phyloP scores from a whole-genome alignment of 2,888 invertebrate genomes.

The Cephalotes varians region DNA sequence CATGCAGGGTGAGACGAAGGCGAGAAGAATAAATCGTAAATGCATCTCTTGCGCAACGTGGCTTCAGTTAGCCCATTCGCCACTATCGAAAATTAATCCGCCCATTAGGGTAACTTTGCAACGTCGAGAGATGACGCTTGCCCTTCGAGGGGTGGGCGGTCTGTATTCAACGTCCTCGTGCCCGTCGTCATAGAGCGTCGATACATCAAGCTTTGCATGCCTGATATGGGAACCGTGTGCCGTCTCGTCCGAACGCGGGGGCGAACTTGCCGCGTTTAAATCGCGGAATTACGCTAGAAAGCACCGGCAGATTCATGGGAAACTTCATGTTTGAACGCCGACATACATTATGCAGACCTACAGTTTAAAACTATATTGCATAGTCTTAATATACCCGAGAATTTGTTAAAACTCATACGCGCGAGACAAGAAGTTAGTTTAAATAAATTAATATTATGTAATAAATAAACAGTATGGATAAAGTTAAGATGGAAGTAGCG shows the following conservation, averaged over 20 bases:
- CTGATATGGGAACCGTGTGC: conserved; percentile 84
- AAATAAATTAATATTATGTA: not conserved
- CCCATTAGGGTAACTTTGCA: conserved; percentile 84
- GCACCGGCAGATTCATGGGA: conserved; percentile 66
- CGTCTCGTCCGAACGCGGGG: conserved; percentile 50
- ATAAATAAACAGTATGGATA: not conserved
- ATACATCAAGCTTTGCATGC: conserved; percentile 86
- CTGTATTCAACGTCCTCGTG: conserved; percentile 78
- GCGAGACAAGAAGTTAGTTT: not conserved
- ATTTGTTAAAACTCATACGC: not conserved
- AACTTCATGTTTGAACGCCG: conserved; percentile 31
- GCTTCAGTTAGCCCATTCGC: conserved; percentile 60
- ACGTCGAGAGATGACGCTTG: conserved; percentile 72
- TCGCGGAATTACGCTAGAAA: conserved; percentile 73
- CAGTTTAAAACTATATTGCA: not conserved
- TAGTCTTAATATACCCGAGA: not conserved
- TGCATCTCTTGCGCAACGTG: conserved; percentile 67
- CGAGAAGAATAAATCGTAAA: conserved; percentile 67
- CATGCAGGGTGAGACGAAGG: conserved; percentile 15
- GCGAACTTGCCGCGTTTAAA: conserved; percentile 68
- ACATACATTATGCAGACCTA: conserved; percentile 26
- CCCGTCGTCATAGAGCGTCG: conserved; percentile 84
- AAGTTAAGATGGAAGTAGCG: not conserved
- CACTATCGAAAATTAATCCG: conserved; percentile 82
- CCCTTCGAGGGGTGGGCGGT: conserved; percentile 82